Evolutionary conservation across 2,113 vertebrate species (phyloP), one percentile per base, ranked within the genome.

Genomic region (Periophthalmus modestus): DNA sequence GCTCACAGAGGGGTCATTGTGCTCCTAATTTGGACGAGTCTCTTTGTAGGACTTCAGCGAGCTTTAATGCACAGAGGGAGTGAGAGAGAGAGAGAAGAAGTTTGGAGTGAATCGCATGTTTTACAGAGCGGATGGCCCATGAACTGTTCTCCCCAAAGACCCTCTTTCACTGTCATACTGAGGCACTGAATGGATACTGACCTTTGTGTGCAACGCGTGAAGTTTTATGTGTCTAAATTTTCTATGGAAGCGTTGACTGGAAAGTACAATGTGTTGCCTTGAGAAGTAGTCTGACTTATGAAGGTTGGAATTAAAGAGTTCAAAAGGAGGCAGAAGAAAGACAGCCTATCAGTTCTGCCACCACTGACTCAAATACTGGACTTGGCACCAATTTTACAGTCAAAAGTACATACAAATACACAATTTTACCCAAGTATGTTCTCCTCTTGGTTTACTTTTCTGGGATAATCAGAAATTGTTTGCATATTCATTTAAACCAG

Each of bases 1-100:
- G 73, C 82, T 74, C 87, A 93, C 91, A 93, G 91, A 86, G 84
- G 82, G 70, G 76, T 81, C 91, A 92, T 92, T 93, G 92, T 93
- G 82, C 85, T 89, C 86, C 86, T 89, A 91, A 91, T 92, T 91
- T 91, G 91, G 82, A 80, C 73, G 82, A 57, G 81, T 63, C 90
- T 83, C 89, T 93, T 93, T 93, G 92, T 92, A 85, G 21, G 39
- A 88, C 88, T 89, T 89, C 87, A 88, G 89, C 79, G 77, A 83
- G 84, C 89, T 86, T 86, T 88, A 78, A 89, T 78, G 82, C 86
- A 80, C 80, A 88, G 78, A 79, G 85, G 85, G 87, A 80, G 88
- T 83, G 82, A 81, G 78, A 80, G 84, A 86, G 24, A 33, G 87
- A 28, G 23, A 59, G 57, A 59, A 59, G 23, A 59, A 59, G 57